A percentile compares a stretch with the other conserved stretches of the same genome.
phyloP scores from a whole-genome alignment of 64 coral and sea anemone species.

The Montipora foliosa region DNA sequence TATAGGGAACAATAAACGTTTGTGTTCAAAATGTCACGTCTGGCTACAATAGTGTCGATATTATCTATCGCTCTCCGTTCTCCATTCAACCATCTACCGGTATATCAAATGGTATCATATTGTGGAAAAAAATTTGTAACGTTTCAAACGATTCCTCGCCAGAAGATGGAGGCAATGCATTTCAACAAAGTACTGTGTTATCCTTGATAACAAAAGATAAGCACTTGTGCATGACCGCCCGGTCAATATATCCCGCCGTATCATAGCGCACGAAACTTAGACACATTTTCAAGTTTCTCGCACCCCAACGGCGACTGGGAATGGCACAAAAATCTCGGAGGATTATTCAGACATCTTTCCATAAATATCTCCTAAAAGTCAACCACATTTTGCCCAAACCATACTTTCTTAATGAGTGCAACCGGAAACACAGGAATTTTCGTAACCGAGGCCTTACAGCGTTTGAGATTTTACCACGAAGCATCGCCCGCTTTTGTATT shows the following conservation, averaged over 20 bases:
- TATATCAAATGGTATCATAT: too few species aligned
- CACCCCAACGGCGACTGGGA: too few species aligned
- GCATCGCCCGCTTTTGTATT: not conserved
- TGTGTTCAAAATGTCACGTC: slow-evolving; percentile 9
- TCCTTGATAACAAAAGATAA: not conserved
- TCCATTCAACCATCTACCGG: not conserved
- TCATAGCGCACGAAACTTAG: not conserved
- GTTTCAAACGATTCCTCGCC: slow-evolving; percentile 17
- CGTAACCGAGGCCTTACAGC: not conserved
- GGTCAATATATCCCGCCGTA: not conserved
- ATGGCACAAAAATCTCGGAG: not conserved
- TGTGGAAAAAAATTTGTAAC: too few species aligned
- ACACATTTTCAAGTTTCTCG: not conserved
- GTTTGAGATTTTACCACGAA: not conserved
- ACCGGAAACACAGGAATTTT: not conserved
- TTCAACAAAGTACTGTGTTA: not conserved
- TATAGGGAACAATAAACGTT: not conserved
- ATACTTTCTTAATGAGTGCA: not conserved
- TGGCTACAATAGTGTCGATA: not conserved
- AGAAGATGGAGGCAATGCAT: not conserved
- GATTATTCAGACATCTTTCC: not conserved
- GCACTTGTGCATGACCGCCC: not conserved
- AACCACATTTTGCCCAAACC: not conserved
- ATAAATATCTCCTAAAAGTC: not conserved
- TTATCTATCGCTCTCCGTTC: not conserved